phyloP scores from a whole-genome alignment of 2,113 vertebrate genomes.

The Sebastes fasciatus region DNA sequence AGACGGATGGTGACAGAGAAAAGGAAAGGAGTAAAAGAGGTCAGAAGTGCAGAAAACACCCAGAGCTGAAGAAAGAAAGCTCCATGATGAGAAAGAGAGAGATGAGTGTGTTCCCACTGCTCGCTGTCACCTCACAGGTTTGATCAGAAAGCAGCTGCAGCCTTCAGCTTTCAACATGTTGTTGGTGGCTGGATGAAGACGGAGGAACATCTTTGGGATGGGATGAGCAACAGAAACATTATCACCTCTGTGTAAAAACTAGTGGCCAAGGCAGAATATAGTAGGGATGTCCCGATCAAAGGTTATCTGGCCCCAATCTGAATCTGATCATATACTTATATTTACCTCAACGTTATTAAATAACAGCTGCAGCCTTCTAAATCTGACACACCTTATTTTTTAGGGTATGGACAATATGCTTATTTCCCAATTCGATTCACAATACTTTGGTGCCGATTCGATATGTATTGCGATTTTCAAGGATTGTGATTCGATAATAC shows the following conservation, averaged over 20 bases:
- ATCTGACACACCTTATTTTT: too few species aligned
- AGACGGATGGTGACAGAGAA: background rate
- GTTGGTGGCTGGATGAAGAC: background rate
- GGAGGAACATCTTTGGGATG: background rate
- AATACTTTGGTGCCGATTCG: too few species aligned
- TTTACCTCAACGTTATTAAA: too few species aligned
- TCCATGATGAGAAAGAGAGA: background rate
- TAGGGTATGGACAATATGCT: too few species aligned
- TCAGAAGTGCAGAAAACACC: conserved; percentile 5
- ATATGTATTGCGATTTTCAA: too few species aligned
- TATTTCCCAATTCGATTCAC: too few species aligned
- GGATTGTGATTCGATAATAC: too few species aligned
- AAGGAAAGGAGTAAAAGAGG: background rate
- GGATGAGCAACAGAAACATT: background rate
- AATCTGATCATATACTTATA: too few species aligned
- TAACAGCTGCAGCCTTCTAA: too few species aligned
- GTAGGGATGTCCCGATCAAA: background rate
- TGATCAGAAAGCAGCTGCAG: background rate
- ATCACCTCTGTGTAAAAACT: background rate
- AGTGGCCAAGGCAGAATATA: background rate
- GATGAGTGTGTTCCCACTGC: background rate
- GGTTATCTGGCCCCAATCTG: background rate
- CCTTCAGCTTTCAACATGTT: background rate
- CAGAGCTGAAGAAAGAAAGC: background rate
- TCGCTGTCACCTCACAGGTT: background rate